Conservation (phyloP, 2,797 vertebrate species). For the Hippoglossus hippoglossus region DNA sequence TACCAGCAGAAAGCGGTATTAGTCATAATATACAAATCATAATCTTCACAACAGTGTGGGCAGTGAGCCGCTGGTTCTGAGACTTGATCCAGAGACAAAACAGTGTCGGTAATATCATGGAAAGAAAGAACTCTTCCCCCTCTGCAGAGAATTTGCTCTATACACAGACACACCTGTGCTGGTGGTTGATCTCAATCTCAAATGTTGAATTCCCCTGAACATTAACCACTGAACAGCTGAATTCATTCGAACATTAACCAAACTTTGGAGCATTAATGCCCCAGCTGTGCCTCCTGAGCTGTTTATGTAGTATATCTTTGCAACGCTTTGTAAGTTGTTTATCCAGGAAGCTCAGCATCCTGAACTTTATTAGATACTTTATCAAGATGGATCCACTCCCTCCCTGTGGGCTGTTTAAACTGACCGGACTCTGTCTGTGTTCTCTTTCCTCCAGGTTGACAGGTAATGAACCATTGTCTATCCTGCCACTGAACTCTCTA, state of each 20-base stretch:
- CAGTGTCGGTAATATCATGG: slow-evolving; percentile 7
- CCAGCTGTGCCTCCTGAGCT: slow-evolving; percentile 55
- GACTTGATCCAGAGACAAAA: slow-evolving; percentile 17
- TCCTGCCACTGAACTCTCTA: slow-evolving; percentile 94
- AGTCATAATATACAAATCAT: slow-evolving; percentile 8
- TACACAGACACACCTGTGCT: slow-evolving; percentile 49
- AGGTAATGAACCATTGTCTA: slow-evolving; percentile 96
- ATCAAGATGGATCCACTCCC: slow-evolving; percentile 51
- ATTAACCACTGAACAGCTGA: slow-evolving; percentile 78
- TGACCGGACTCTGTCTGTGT: slow-evolving; percentile 39
- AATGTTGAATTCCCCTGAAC: slow-evolving; percentile 78
- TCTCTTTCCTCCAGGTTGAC: slow-evolving; percentile 88
- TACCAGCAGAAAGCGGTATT: slow-evolving; percentile 12
- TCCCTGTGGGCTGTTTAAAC: slow-evolving; percentile 14
- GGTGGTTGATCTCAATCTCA: slow-evolving; percentile 74
- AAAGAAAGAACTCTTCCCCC: slow-evolving; percentile 42
- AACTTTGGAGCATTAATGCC: slow-evolving; percentile 54
- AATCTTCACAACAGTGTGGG: not conserved
- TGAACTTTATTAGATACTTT: slow-evolving; percentile 55
- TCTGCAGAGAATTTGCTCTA: slow-evolving; percentile 46
- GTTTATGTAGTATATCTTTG: slow-evolving; percentile 67
- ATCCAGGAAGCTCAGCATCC: slow-evolving; percentile 63
- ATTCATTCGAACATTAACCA: slow-evolving; percentile 82
- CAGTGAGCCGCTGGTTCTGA: slow-evolving; percentile 8
- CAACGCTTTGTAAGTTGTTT: slow-evolving; percentile 51